Conservation (phyloP, 2,113 vertebrate species). For the Pluvianellus socialis region DNA sequence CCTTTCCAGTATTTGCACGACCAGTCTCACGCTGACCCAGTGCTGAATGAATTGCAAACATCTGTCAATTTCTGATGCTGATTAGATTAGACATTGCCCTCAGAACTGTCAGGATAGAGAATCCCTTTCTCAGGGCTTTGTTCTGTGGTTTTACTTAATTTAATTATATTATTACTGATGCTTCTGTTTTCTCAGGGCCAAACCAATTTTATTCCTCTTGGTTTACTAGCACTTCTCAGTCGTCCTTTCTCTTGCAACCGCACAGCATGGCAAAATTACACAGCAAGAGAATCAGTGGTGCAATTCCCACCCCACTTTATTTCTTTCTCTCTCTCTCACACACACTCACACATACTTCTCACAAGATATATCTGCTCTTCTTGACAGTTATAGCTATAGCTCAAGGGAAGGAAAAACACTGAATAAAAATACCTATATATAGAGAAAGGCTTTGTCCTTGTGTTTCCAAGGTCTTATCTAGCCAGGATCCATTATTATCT, state of each 20-base stretch:
- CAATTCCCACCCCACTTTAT: constrained; percentile 17
- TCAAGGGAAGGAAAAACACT: constrained; percentile 37
- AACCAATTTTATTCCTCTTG: not conserved
- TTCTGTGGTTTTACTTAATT: constrained; percentile 32
- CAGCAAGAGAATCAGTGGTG: not conserved
- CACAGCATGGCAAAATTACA: not conserved
- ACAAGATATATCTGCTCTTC: constrained; percentile 42
- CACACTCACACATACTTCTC: constrained; percentile 4
- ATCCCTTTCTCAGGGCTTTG: constrained; percentile 11
- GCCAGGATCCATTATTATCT: not conserved
- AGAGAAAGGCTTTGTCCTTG: constrained; percentile 34
- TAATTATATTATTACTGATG: constrained; percentile 10
- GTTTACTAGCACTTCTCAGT: constrained; percentile 11
- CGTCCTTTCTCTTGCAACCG: constrained; percentile 4
- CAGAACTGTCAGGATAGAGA: not conserved
- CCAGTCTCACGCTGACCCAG: not conserved
- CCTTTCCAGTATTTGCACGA: not conserved
- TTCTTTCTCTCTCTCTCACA: not conserved
- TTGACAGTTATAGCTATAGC: constrained; percentile 43
- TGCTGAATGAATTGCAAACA: not conserved
- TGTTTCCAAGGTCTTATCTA: constrained; percentile 11
- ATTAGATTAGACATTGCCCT: constrained; percentile 38
- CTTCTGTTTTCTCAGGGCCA: not conserved
- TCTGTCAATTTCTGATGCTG: constrained; percentile 21
- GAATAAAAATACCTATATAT: constrained; percentile 33